Percentiles rank a stretch among this genome's conserved stretches.
These are phyloP conservation scores for Idris sp. DNA, from an alignment of 1,140 invertebrate genomes.

Conservation along the genomic window DNA sequence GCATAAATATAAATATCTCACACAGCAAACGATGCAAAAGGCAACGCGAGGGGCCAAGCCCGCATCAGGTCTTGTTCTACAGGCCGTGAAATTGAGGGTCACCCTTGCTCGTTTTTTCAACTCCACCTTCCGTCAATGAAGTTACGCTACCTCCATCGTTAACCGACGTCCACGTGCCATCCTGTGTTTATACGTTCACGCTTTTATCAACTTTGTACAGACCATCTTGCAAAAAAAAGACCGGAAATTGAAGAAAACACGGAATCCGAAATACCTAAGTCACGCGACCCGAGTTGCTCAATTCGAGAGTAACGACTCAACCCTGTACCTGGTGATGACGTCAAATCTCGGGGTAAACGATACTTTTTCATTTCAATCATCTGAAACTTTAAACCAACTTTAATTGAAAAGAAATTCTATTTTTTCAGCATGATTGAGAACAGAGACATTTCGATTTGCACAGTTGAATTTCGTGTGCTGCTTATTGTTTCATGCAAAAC, in stretches of 20 bases:
- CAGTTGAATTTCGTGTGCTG: slow-evolving; percentile 20
- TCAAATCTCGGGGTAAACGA: not conserved
- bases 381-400: slow-evolving; percentile 14
- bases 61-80: slow-evolving; percentile 57
- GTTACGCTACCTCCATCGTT: slow-evolving; percentile 48
- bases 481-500: not conserved
- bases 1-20: slow-evolving; percentile 59
- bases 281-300: slow-evolving; percentile 10
- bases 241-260: slow-evolving; percentile 2
- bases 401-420: slow-evolving; percentile 47
- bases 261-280: not conserved
- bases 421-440: slow-evolving; percentile 9
- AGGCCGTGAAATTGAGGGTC: slow-evolving; percentile 64
- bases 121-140: slow-evolving; percentile 44
- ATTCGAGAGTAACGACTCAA: slow-evolving; percentile 5
- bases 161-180: slow-evolving; percentile 58
- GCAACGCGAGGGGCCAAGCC: slow-evolving; percentile 38
- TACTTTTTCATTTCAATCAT: slow-evolving; percentile 23
- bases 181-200: slow-evolving; percentile 34
- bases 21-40: slow-evolving; percentile 33
- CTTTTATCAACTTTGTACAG: slow-evolving; percentile 22
- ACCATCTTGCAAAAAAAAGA: slow-evolving; percentile 5
- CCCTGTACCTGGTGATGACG: slow-evolving; percentile 18
- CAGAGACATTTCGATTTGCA: slow-evolving; percentile 21
- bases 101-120: slow-evolving; percentile 43